A percentile compares a stretch with the other conserved stretches of the same genome.
These are phyloP conservation scores for Cydia strobilella DNA, from an alignment of 1,140 invertebrate species.

Conservation along the genomic window DNA sequence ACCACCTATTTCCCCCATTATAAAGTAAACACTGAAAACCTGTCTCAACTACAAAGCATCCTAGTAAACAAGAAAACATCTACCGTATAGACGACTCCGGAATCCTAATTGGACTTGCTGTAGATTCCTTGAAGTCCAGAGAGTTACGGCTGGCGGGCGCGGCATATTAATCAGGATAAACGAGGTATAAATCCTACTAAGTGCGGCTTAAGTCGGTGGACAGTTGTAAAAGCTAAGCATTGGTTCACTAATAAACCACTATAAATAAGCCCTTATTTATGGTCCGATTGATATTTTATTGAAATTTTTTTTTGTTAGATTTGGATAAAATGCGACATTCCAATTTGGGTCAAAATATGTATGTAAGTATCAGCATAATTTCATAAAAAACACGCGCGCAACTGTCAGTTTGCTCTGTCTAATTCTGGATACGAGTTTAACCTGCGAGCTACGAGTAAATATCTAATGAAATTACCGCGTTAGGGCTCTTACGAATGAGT, in stretches of 20 bases:
- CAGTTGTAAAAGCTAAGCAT: conserved; percentile 5
- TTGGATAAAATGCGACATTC: no score
- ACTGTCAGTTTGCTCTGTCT: no score
- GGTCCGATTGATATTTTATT: no score
- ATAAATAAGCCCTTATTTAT: not conserved
- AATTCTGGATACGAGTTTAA: no score
- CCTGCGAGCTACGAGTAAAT: no score
- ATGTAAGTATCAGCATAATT: no score
- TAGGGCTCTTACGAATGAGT: no score
- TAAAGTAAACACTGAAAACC: not conserved
- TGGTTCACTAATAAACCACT: not conserved
- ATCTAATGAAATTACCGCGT: no score
- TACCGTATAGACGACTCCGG: not conserved
- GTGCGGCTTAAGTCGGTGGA: not conserved
- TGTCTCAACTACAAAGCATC: conserved; percentile 5
- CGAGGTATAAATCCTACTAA: conserved; percentile 7
- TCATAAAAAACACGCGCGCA: no score
- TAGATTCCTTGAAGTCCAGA: not conserved
- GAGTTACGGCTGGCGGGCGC: not conserved
- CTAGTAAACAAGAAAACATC: not conserved
- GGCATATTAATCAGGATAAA: conserved; percentile 16
- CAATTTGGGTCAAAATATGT: no score
- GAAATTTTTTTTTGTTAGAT: no score
- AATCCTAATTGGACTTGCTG: not conserved
- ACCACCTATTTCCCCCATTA: not conserved